Conservation (phyloP, 1,140 invertebrate species). For the Pachyrhynchus sulphureomaculatus region DNA sequence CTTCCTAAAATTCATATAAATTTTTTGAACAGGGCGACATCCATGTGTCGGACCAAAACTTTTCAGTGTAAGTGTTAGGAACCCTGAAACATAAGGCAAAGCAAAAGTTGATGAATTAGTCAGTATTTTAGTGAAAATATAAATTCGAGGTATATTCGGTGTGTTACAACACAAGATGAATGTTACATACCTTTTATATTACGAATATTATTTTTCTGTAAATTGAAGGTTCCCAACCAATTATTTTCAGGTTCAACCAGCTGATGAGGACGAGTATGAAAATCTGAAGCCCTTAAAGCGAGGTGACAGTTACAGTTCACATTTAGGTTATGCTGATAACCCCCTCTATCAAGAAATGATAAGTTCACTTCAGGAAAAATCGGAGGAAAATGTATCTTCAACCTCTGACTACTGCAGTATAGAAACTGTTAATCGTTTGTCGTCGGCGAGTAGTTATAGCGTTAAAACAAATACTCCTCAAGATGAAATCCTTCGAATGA, state of each 20-base stretch:
- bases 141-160: too few relatives aligned
- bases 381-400: constrained; percentile 63
- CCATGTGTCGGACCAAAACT: too few relatives aligned
- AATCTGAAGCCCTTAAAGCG: constrained; percentile 14
- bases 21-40: too few relatives aligned
- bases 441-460: constrained; percentile 56
- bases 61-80: too few relatives aligned
- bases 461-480: constrained; percentile 48
- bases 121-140: too few relatives aligned
- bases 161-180: too few relatives aligned
- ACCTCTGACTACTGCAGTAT: constrained; percentile 79
- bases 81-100: too few relatives aligned
- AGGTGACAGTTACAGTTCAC: constrained; percentile 60
- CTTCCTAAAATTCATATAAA: too few relatives aligned
- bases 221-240: too few relatives aligned
- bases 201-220: too few relatives aligned
- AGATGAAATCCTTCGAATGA: constrained; percentile 47
- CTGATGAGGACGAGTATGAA: constrained; percentile 17
- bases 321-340: constrained; percentile 61
- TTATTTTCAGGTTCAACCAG: constrained; percentile 6
- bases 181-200: too few relatives aligned
- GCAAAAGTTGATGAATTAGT: too few relatives aligned
- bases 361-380: constrained; percentile 54
- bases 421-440: constrained; percentile 62
- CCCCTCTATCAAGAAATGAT: constrained; percentile 60